phyloP scores from a whole-genome alignment of 2,113 vertebrate species.

The Oncorhynchus mykiss region DNA sequence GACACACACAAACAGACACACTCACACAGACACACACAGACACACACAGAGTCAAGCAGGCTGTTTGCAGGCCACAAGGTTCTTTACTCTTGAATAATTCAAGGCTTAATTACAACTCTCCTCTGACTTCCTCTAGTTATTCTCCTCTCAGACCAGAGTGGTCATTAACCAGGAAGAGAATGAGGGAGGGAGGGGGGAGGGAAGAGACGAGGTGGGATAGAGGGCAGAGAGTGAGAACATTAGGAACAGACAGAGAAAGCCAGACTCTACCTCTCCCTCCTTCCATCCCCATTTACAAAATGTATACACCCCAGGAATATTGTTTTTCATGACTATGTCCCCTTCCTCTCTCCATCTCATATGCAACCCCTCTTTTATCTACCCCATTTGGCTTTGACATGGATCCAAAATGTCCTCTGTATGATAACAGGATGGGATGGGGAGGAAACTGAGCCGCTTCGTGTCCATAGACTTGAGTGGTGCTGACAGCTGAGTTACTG shows the following conservation, averaged over 20 bases:
- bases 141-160: slow-evolving; percentile 31
- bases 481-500: slow-evolving; percentile 26
- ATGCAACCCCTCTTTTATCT: slow-evolving; percentile 19
- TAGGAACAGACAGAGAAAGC: slow-evolving; percentile 30
- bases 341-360: background rate
- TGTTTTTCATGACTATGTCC: background rate
- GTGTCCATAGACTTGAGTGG: slow-evolving; percentile 35
- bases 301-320: background rate
- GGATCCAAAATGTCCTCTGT: slow-evolving; percentile 36
- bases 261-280: background rate
- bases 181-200: slow-evolving; percentile 5
- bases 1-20: background rate
- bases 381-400: slow-evolving; percentile 38
- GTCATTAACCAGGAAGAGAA: slow-evolving; percentile 46
- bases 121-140: slow-evolving; percentile 25
- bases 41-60: background rate
- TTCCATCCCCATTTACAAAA: background rate
- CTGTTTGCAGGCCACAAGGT: slow-evolving; percentile 26
- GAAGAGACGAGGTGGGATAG: slow-evolving; percentile 12
- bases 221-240: slow-evolving; percentile 40
- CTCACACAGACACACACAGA: background rate
- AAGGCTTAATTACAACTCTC: slow-evolving; percentile 58
- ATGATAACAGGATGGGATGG: slow-evolving; percentile 30
- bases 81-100: slow-evolving; percentile 59
- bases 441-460: slow-evolving; percentile 21